Evolutionary conservation across 2,888 invertebrate genomes (phyloP).

Genomic region (Tortricodes alternella): DNA sequence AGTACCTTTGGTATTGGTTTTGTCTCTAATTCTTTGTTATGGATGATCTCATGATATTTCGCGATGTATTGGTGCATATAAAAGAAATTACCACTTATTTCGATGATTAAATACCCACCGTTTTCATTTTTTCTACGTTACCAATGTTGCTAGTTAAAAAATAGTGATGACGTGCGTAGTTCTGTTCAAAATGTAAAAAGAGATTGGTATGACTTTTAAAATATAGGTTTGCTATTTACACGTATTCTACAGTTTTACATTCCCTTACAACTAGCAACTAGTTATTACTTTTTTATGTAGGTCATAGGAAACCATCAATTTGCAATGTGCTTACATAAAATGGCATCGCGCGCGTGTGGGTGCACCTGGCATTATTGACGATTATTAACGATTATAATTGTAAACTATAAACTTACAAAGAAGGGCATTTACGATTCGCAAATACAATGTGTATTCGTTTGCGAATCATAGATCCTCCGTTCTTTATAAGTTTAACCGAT

Average conservation of each 20-base stretch:
- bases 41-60: background rate
- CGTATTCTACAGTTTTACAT: background rate
- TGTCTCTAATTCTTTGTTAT: too few species aligned
- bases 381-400: constrained; percentile 42
- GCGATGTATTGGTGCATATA: too few species aligned
- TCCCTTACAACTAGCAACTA: background rate
- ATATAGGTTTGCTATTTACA: too few species aligned
- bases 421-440: too few species aligned
- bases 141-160: too few species aligned
- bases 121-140: too few species aligned
- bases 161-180: background rate
- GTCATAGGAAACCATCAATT: constrained; percentile 55
- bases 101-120: too few species aligned
- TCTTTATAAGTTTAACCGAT: constrained; percentile 5
- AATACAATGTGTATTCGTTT: constrained; percentile 14
- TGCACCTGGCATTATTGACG: constrained; percentile 49
- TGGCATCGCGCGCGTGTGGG: constrained; percentile 41
- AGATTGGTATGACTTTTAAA: too few species aligned
- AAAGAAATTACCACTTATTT: too few species aligned
- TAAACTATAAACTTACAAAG: constrained; percentile 33
- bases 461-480: constrained; percentile 5
- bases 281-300: constrained; percentile 38
- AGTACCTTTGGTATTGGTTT: background rate
- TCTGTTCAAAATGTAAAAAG: background rate
- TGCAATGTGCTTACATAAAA: constrained; percentile 51